Evolutionary conservation across 2,797 vertebrate species (phyloP).

Genomic region (Falco rusticolus): DNA sequence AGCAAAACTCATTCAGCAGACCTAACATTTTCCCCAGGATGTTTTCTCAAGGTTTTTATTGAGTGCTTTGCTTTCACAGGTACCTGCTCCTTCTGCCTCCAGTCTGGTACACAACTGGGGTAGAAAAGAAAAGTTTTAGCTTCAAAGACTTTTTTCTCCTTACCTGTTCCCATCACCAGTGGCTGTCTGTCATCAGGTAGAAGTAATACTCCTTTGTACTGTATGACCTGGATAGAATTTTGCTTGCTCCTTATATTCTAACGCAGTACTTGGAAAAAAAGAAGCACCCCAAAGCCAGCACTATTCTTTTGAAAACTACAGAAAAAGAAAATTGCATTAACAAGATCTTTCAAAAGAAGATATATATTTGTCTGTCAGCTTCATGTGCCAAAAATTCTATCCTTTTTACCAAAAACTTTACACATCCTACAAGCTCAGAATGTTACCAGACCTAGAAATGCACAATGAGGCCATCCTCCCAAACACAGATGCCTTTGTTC

Average conservation of each 20-base stretch:
- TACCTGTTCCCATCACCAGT: neutral
- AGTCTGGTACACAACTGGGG: neutral
- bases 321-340: neutral
- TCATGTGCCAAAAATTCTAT: neutral
- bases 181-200: neutral
- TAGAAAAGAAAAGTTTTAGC: neutral
- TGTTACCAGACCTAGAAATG: neutral
- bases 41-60: neutral
- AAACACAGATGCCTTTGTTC: neutral
- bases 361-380: conserved; percentile 20
- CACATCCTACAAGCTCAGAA: neutral
- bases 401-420: neutral
- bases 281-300: neutral
- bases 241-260: neutral
- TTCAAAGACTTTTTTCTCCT: neutral
- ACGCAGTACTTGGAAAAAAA: neutral
- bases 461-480: neutral
- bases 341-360: neutral
- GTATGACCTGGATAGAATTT: neutral
- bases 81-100: neutral
- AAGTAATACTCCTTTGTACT: neutral
- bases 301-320: neutral
- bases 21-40: neutral
- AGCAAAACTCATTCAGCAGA: neutral
- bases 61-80: neutral